A percentile compares a stretch with the other conserved stretches of the same genome.
phyloP scores from a whole-genome alignment of 2,797 vertebrate species.

The Telmatherina bonti region DNA sequence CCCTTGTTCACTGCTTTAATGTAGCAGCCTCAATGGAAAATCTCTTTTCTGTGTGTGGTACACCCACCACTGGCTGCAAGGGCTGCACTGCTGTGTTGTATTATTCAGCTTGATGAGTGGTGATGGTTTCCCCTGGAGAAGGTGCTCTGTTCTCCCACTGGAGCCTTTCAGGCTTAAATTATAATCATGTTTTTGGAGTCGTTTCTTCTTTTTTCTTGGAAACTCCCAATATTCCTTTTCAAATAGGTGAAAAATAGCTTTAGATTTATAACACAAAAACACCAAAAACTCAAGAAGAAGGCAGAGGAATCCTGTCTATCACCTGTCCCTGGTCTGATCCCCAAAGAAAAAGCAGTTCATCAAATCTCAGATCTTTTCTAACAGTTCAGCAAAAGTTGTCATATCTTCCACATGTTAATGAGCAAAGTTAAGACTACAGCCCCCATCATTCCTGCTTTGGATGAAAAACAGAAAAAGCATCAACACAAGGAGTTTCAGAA shows the following conservation, averaged over 20 bases:
- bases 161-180: slow-evolving; percentile 43
- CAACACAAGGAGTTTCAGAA: slow-evolving; percentile 36
- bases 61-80: slow-evolving; percentile 31
- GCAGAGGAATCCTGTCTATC: neutral
- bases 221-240: slow-evolving; percentile 7
- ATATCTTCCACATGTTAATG: slow-evolving; percentile 59
- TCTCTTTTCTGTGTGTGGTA: slow-evolving; percentile 23
- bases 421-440: slow-evolving; percentile 12
- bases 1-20: slow-evolving; percentile 17
- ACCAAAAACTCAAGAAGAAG: too few species aligned
- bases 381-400: slow-evolving; percentile 48
- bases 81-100: slow-evolving; percentile 39
- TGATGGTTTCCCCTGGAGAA: slow-evolving; percentile 37
- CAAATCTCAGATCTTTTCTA: slow-evolving; percentile 43
- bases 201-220: slow-evolving; percentile 12
- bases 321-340: slow-evolving; percentile 33
- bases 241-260: neutral
- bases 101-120: slow-evolving; percentile 59
- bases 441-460: slow-evolving; percentile 22
- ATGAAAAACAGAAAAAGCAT: slow-evolving; percentile 27
- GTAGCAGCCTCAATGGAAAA: slow-evolving; percentile 21
- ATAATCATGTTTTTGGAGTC: slow-evolving; percentile 20
- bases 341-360: slow-evolving; percentile 41
- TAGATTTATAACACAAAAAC: too few species aligned
- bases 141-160: slow-evolving; percentile 23